Evolutionary conservation across 2,888 invertebrate species (phyloP).

Genomic region (Sipha maydis): DNA sequence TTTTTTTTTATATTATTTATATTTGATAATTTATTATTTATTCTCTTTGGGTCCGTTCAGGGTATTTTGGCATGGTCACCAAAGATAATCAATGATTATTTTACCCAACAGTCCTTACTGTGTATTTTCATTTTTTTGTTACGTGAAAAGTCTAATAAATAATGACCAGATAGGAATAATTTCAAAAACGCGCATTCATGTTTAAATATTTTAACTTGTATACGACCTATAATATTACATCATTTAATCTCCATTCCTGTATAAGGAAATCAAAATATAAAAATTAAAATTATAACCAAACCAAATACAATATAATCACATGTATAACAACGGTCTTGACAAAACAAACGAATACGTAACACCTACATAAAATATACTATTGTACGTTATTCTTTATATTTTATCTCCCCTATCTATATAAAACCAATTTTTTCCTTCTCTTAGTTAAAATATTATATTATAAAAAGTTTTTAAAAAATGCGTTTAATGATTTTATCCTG

Average conservation of each 20-base stretch:
- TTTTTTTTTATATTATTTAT: slow-evolving; percentile 22
- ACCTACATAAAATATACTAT: too few species aligned
- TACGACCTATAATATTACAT: neutral
- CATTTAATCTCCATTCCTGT: neutral
- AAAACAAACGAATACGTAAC: too few species aligned
- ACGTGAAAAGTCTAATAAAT: slow-evolving; percentile 20
- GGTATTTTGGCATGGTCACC: slow-evolving; percentile 32
- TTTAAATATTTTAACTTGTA: neutral
- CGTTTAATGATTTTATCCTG: too few species aligned
- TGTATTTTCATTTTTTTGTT: neutral
- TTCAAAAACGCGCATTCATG: neutral
- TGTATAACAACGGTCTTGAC: too few species aligned
- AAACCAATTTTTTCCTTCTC: too few species aligned
- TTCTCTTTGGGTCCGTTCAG: neutral
- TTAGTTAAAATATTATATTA: too few species aligned
- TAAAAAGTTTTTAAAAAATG: too few species aligned
- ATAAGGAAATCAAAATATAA: neutral
- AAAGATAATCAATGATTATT: slow-evolving; percentile 33
- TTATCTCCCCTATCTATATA: too few species aligned
- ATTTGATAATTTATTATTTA: slow-evolving; percentile 23
- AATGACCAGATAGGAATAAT: neutral
- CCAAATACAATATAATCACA: too few species aligned
- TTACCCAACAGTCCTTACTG: slow-evolving; percentile 11
- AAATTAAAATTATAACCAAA: too few species aligned
- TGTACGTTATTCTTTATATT: too few species aligned